These are phyloP conservation scores for Tetanocera ferruginea DNA, from an alignment of 2,888 invertebrate species.

Conservation along the genomic window DNA sequence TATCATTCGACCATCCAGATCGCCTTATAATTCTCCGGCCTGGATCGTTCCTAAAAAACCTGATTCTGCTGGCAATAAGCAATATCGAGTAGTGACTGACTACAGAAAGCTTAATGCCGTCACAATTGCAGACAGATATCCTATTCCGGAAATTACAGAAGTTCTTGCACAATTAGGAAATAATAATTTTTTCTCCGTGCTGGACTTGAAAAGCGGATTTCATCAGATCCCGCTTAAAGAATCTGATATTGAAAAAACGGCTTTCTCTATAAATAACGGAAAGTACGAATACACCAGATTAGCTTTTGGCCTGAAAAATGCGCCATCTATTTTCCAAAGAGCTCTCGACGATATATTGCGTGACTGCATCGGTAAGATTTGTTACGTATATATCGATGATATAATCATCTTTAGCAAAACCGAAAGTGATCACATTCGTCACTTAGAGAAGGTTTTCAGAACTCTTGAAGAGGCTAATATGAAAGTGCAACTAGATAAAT, in stretches of 20 bases:
- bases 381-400: slow-evolving; percentile 34
- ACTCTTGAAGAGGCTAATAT: too few relatives aligned
- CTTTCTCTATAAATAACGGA: slow-evolving; percentile 5
- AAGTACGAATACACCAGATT: not conserved
- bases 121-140: slow-evolving; percentile 32
- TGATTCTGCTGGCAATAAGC: slow-evolving; percentile 21
- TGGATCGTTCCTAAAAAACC: slow-evolving; percentile 38
- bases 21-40: slow-evolving; percentile 34
- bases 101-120: slow-evolving; percentile 37
- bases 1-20: slow-evolving; percentile 38
- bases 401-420: slow-evolving; percentile 19
- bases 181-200: not conserved
- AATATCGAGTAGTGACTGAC: slow-evolving; percentile 34
- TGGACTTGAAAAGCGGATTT: too few relatives aligned
- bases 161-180: slow-evolving; percentile 28
- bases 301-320: slow-evolving; percentile 29
- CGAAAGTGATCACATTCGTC: not conserved
- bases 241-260: too few relatives aligned
- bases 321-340: slow-evolving; percentile 30
- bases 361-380: slow-evolving; percentile 25
- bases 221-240: too few relatives aligned
- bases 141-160: slow-evolving; percentile 38
- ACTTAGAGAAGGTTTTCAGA: not conserved
- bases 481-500: slow-evolving; percentile 2
- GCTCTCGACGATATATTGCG: too few relatives aligned